A percentile compares a stretch with the other conserved stretches of the same genome.
Evolutionary conservation across 2,797 vertebrate species (phyloP).

Genomic region (Trachurus trachurus): DNA sequence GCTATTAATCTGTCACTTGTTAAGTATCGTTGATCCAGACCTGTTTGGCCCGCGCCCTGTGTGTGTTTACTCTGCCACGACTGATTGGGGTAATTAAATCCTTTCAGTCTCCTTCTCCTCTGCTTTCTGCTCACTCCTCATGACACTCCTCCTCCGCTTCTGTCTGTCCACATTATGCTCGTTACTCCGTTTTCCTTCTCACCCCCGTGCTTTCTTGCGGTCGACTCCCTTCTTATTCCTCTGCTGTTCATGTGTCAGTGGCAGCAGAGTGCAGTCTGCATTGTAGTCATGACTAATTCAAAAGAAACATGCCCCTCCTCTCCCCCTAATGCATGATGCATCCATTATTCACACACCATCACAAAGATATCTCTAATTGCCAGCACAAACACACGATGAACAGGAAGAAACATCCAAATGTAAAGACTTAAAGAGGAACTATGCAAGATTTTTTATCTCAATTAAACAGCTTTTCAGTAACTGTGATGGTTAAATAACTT

Average conservation of each 20-base stretch:
- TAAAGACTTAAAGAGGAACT: not conserved
- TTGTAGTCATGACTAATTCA: conserved; percentile 72
- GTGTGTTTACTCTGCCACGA: conserved; percentile 47
- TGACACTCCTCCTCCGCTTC: conserved; percentile 66
- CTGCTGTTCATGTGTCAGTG: conserved; percentile 60
- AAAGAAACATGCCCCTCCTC: conserved; percentile 50
- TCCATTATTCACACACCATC: conserved; percentile 59
- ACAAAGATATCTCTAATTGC: conserved; percentile 44
- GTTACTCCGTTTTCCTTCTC: conserved; percentile 53
- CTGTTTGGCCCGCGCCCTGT: not conserved
- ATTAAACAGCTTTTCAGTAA: too few relatives aligned
- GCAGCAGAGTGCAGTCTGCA: conserved; percentile 35
- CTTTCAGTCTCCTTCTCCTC: conserved; percentile 40
- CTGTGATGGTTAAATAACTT: too few relatives aligned
- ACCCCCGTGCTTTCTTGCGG: conserved; percentile 32
- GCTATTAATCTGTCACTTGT: conserved; percentile 12
- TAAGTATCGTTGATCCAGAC: conserved; percentile 19
- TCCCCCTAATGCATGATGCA: conserved; percentile 45
- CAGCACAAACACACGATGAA: not conserved
- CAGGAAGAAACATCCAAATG: not conserved
- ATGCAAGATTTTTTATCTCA: too few relatives aligned
- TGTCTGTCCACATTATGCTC: conserved; percentile 64
- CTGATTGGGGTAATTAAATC: conserved; percentile 61
- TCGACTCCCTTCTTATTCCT: conserved; percentile 43
- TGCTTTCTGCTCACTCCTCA: conserved; percentile 47